Conservation (phyloP, 2,113 vertebrate genomes). For the Thamnaconus septentrionalis region DNA sequence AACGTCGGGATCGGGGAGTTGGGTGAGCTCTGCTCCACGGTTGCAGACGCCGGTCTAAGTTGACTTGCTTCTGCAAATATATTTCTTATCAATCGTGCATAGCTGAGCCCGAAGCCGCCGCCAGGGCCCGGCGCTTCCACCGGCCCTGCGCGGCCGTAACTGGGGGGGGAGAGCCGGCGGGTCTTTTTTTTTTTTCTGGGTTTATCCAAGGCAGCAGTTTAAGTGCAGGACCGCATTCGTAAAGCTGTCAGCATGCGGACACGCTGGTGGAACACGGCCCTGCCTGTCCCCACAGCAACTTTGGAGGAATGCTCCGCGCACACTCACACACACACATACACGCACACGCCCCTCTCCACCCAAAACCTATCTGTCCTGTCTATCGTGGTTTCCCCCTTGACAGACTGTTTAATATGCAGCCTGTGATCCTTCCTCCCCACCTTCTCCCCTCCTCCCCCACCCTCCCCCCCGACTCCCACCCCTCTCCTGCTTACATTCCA, state of each 20-base stretch:
- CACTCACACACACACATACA: slow-evolving; percentile 10
- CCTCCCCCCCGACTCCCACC: too few relatives aligned
- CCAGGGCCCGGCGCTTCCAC: not conserved
- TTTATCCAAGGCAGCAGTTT: slow-evolving; percentile 63
- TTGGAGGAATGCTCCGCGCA: slow-evolving; percentile 53
- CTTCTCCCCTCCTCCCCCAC: too few relatives aligned
- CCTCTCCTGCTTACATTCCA: slow-evolving; percentile 42
- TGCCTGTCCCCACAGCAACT: slow-evolving; percentile 61
- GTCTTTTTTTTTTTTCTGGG: slow-evolving; percentile 34
- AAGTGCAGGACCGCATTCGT: slow-evolving; percentile 63
- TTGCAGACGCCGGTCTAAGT: too few relatives aligned
- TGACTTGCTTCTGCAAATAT: too few relatives aligned
- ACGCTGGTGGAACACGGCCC: slow-evolving; percentile 55
- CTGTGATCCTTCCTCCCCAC: slow-evolving; percentile 31
- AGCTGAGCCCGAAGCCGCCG: slow-evolving; percentile 8
- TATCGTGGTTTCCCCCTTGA: slow-evolving; percentile 42
- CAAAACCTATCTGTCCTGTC: slow-evolving; percentile 63
- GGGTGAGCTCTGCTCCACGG: too few relatives aligned
- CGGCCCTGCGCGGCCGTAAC: slow-evolving; percentile 5
- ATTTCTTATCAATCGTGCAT: slow-evolving; percentile 9
- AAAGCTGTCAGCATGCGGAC: slow-evolving; percentile 73
- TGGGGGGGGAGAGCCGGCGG: slow-evolving; percentile 34
- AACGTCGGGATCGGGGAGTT: too few relatives aligned
- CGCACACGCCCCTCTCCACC: slow-evolving; percentile 25
- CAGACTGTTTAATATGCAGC: slow-evolving; percentile 67